These are phyloP conservation scores for Drosophila ohnishii DNA, from an alignment of 1,140 invertebrate species.

Conservation along the genomic window DNA sequence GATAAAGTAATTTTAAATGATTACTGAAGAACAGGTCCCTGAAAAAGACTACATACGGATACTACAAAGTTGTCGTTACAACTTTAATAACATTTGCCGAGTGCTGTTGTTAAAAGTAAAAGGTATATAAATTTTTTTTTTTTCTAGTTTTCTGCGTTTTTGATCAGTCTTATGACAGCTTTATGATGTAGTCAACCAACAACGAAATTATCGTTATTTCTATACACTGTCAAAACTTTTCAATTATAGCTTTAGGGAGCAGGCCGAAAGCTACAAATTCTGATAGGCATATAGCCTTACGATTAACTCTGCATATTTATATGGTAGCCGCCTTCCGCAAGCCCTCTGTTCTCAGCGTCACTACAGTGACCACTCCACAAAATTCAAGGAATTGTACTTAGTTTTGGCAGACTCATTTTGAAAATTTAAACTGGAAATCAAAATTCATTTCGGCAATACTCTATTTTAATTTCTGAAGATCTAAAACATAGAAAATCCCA, in stretches of 20 bases:
- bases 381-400: background rate
- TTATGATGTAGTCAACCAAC: background rate
- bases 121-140: too few species aligned
- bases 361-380: background rate
- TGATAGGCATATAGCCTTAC: background rate
- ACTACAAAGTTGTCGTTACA: too few species aligned
- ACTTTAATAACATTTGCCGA: too few species aligned
- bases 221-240: background rate
- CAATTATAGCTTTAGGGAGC: background rate
- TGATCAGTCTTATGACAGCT: background rate
- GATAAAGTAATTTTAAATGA: too few species aligned
- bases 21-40: too few species aligned
- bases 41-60: too few species aligned
- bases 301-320: background rate
- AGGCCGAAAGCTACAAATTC: background rate
- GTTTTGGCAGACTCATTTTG: background rate
- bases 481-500: constrained; percentile 4
- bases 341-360: too few species aligned
- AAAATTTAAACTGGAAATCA: background rate
- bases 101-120: too few species aligned
- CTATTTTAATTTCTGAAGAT: constrained; percentile 1
- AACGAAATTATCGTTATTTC: background rate
- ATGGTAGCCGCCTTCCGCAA: too few species aligned
- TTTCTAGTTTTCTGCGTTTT: background rate
- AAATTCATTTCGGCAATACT: constrained; percentile 8